Percentiles rank a stretch among this genome's conserved stretches.
These are phyloP conservation scores for Myotis daubentonii DNA, from an alignment of 2,797 vertebrate genomes.

Conservation along the genomic window DNA sequence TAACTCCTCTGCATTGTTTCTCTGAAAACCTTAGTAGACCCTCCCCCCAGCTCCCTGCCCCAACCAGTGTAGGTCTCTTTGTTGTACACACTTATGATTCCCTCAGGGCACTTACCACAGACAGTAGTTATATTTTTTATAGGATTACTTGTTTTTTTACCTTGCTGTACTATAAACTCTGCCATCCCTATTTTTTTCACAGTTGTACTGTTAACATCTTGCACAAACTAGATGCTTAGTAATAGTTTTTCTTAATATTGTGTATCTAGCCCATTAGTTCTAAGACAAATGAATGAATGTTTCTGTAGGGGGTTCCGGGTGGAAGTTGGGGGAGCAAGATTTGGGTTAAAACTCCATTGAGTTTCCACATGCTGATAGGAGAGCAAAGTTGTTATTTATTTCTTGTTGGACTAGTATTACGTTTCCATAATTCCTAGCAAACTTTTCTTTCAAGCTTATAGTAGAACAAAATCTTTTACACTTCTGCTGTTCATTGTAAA, in stretches of 20 bases:
- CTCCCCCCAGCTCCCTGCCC: no score
- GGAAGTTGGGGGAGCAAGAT: neutral
- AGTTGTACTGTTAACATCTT: neutral
- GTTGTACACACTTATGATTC: neutral
- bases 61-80: neutral
- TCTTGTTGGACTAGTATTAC: neutral
- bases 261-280: neutral
- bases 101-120: neutral
- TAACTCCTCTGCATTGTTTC: neutral
- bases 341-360: neutral
- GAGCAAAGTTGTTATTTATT: neutral
- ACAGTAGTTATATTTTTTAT: neutral
- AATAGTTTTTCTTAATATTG: neutral
- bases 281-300: neutral
- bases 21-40: neutral
- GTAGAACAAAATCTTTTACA: conserved; percentile 27
- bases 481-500: neutral
- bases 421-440: neutral
- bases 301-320: neutral
- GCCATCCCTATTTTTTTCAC: neutral
- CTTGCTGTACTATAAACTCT: neutral
- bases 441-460: neutral
- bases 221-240: neutral
- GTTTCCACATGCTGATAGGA: neutral
- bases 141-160: conserved; percentile 13